phyloP scores from a whole-genome alignment of 2,113 vertebrate genomes.

The Phrynosoma blainvillii region DNA sequence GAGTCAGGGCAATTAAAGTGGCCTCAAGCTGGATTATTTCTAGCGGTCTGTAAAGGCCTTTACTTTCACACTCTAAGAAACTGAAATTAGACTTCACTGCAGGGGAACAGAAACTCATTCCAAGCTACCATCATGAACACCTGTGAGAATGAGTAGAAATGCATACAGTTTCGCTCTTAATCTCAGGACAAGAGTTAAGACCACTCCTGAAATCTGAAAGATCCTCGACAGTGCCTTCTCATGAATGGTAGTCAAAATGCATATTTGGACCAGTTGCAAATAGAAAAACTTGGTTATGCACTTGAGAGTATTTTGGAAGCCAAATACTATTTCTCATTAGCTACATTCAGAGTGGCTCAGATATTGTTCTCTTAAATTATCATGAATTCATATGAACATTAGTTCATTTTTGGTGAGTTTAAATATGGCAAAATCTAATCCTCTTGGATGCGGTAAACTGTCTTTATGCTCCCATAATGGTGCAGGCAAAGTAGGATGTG shows the following conservation, averaged over 20 bases:
- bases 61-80: neutral
- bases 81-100: neutral
- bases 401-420: neutral
- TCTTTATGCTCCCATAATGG: no score
- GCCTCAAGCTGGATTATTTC: no score
- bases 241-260: neutral
- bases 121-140: no score
- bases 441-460: no score
- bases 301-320: no score
- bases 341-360: neutral
- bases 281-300: no score
- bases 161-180: neutral
- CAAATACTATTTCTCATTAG: neutral
- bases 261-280: no score
- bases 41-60: no score
- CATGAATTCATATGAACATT: neutral
- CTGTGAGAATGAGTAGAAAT: neutral
- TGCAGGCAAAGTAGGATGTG: no score
- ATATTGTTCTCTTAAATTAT: neutral
- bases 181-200: neutral
- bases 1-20: no score
- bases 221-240: neutral
- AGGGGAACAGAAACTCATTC: neutral
- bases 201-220: neutral
- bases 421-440: neutral